These are phyloP conservation scores for Gymnocypris eckloni DNA, from an alignment of 2,797 vertebrate species.

Conservation along the genomic window DNA sequence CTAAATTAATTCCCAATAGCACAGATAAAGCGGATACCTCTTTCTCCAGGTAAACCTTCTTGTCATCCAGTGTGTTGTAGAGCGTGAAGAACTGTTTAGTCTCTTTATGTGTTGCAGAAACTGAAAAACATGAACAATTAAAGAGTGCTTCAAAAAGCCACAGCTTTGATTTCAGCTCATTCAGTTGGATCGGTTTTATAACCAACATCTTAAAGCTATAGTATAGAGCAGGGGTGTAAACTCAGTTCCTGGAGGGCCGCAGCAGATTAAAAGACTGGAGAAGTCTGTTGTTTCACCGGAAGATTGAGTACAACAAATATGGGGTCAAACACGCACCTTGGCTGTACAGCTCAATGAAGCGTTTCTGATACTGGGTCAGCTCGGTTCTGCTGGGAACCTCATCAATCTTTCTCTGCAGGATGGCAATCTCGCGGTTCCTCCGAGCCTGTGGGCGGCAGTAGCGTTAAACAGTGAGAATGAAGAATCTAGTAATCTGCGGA, in stretches of 20 bases:
- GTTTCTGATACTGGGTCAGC: slow-evolving; percentile 98
- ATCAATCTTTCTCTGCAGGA: slow-evolving; percentile 96
- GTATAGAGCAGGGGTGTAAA: no score
- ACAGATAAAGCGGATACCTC: slow-evolving; percentile 78
- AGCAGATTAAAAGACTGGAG: no score
- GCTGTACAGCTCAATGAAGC: slow-evolving; percentile 97
- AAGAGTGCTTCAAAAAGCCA: neutral
- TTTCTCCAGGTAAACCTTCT: slow-evolving; percentile 98
- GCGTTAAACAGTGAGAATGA: neutral
- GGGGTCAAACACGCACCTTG: slow-evolving; percentile 84
- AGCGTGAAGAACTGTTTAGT: slow-evolving; percentile 99
- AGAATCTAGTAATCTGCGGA: neutral
- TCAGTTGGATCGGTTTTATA: neutral
- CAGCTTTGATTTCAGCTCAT: neutral
- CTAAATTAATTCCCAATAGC: slow-evolving; percentile 47
- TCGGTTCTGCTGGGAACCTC: slow-evolving; percentile 96
- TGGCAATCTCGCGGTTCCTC: slow-evolving; percentile 95
- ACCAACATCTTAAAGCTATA: neutral
- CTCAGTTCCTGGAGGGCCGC: no score
- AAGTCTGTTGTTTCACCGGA: neutral
- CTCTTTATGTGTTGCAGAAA: slow-evolving; percentile 97
- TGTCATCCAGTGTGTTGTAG: slow-evolving; percentile 97
- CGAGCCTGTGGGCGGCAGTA: slow-evolving; percentile 82
- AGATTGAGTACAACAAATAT: neutral
- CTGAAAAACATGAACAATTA: slow-evolving; percentile 70